Evolutionary conservation across 2,113 vertebrate genomes (phyloP).

Genomic region (Notiomystis cincta): DNA sequence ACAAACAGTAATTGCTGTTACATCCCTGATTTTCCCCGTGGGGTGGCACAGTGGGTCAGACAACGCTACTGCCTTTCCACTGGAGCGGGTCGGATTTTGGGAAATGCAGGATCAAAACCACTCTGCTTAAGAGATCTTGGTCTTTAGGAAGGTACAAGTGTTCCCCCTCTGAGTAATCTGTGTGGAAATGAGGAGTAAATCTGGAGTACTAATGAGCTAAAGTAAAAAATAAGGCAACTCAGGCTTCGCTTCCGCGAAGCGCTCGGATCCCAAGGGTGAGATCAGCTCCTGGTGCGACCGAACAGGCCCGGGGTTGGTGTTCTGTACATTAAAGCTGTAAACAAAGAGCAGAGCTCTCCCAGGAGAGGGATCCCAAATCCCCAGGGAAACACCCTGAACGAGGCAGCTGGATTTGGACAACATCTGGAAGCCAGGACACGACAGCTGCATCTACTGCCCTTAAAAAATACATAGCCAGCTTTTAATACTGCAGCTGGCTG

Average conservation of each 20-base stretch:
- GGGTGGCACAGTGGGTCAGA: neutral
- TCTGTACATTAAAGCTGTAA: slow-evolving; percentile 42
- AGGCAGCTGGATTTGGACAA: neutral
- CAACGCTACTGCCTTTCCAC: neutral
- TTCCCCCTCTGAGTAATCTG: neutral
- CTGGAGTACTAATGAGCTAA: neutral
- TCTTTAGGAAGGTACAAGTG: neutral
- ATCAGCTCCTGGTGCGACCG: neutral
- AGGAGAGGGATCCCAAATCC: neutral
- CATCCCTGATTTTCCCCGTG: slow-evolving; percentile 39
- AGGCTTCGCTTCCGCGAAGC: neutral
- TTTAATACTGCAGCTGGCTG: neutral
- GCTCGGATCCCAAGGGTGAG: neutral
- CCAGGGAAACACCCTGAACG: neutral
- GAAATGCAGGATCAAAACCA: neutral
- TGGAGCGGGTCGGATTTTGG: neutral
- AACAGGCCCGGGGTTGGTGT: neutral
- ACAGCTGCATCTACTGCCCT: neutral
- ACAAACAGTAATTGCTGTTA: neutral
- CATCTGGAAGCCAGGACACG: neutral
- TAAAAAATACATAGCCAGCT: neutral
- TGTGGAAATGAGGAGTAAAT: neutral
- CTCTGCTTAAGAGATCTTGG: neutral
- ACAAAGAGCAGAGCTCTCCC: neutral
- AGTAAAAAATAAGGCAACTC: slow-evolving; percentile 52